phyloP scores from a whole-genome alignment of 2,888 invertebrate species.

The Bunonema sp. region DNA sequence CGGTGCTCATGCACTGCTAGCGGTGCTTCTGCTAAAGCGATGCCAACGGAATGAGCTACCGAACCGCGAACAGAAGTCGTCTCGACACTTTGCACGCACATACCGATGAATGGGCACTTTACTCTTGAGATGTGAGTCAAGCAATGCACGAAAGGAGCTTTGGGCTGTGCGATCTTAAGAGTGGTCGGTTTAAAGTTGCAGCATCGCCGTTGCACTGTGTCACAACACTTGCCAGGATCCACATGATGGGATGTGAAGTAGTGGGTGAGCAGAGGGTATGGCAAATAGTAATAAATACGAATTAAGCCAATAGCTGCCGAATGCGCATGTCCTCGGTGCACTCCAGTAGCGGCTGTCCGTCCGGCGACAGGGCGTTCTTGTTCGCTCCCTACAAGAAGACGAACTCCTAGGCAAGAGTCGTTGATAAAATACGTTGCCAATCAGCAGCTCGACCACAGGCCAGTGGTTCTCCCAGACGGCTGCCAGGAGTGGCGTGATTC shows the following conservation, averaged over 20 bases:
- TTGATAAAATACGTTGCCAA: slow-evolving; percentile 60
- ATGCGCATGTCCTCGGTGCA: slow-evolving; percentile 14
- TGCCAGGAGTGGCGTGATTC: slow-evolving; percentile 77
- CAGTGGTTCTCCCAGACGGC: slow-evolving; percentile 94
- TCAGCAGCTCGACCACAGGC: slow-evolving; percentile 69
- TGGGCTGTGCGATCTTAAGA: too few relatives aligned
- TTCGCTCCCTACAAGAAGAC: slow-evolving; percentile 11
- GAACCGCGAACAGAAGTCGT: not conserved
- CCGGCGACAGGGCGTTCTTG: slow-evolving; percentile 11
- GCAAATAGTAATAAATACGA: too few relatives aligned
- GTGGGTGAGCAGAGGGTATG: too few relatives aligned
- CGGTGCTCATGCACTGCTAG: slow-evolving; percentile 3
- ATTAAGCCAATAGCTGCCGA: too few relatives aligned
- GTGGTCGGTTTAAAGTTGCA: too few relatives aligned
- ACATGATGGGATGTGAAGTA: too few relatives aligned
- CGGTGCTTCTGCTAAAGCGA: not conserved
- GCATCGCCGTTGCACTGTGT: too few relatives aligned
- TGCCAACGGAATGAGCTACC: not conserved
- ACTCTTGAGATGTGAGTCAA: too few relatives aligned
- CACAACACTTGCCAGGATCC: too few relatives aligned
- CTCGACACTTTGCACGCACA: too few relatives aligned
- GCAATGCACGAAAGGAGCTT: too few relatives aligned
- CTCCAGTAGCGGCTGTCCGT: slow-evolving; percentile 14
- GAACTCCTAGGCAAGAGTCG: not conserved
- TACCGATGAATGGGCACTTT: too few relatives aligned